These are phyloP conservation scores for Phasianus colchicus DNA, from an alignment of 2,113 vertebrate genomes.

Conservation along the genomic window DNA sequence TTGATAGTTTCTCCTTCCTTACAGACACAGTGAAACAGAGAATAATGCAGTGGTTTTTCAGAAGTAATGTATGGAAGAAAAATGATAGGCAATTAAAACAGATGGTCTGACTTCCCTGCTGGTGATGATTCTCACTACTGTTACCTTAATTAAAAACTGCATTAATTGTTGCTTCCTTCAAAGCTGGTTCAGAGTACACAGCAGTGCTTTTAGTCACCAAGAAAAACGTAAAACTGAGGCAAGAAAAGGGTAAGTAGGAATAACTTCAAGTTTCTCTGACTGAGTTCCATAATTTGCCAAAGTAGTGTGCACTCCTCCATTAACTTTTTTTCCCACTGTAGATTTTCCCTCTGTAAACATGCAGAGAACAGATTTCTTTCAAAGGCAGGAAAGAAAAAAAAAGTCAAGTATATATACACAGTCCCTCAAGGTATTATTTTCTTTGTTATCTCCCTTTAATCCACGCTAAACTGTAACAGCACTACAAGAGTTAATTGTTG, in stretches of 20 bases:
- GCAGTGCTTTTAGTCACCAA: neutral
- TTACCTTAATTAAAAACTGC: neutral
- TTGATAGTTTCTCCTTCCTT: neutral
- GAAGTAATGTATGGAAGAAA: neutral
- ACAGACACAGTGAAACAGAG: neutral
- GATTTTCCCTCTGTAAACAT: neutral
- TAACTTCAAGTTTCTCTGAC: neutral
- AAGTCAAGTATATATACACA: neutral
- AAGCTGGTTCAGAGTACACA: neutral
- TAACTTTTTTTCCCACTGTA: neutral
- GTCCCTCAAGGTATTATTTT: neutral
- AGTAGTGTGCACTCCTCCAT: neutral
- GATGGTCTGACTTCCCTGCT: neutral
- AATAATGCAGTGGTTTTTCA: neutral
- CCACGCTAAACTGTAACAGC: neutral
- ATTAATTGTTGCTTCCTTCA: neutral
- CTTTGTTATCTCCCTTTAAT: neutral
- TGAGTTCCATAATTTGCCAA: neutral
- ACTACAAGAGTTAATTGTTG: constrained; percentile 43
- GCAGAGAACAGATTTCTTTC: neutral
- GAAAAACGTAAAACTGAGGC: neutral
- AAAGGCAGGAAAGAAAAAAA: neutral
- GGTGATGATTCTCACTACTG: neutral
- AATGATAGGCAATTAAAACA: rapidly evolving
- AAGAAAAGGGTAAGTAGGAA: neutral